Percentiles rank a stretch among this genome's conserved stretches.
Conservation (phyloP, 2,797 vertebrate genomes). For the Coregonus ussuriensis region DNA sequence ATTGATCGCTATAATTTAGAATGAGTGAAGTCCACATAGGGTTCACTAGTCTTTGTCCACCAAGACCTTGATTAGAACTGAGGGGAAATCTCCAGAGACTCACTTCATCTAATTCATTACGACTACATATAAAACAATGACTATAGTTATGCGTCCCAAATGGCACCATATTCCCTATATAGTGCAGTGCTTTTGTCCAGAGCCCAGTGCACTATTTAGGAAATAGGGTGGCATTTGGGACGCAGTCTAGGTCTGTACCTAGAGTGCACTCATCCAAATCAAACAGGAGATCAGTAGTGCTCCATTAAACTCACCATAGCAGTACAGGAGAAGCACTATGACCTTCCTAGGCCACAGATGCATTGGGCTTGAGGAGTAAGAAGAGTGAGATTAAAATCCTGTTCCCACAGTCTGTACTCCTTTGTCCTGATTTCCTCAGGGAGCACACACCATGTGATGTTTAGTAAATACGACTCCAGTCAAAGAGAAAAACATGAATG, state of each 20-base stretch:
- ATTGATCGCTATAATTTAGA: slow-evolving; percentile 30
- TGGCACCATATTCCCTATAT: background rate
- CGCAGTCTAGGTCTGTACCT: background rate
- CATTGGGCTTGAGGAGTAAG: slow-evolving; percentile 7
- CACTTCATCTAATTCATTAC: slow-evolving; percentile 14
- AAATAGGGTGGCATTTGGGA: background rate
- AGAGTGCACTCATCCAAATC: background rate
- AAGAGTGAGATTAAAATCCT: slow-evolving; percentile 1
- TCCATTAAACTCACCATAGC: slow-evolving; percentile 69
- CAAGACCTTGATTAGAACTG: slow-evolving; percentile 4
- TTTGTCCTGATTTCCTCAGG: background rate
- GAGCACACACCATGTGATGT: background rate
- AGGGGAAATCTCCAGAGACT: background rate
- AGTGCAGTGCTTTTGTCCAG: background rate
- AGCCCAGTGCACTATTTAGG: background rate
- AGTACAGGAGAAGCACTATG: slow-evolving; percentile 61
- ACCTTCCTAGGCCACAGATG: slow-evolving; percentile 62
- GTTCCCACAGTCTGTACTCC: background rate
- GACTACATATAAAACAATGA: background rate
- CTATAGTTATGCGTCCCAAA: background rate
- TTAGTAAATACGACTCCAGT: background rate
- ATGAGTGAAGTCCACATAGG: slow-evolving; percentile 14
- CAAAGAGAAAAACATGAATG: background rate
- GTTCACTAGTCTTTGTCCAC: background rate
- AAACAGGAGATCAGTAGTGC: background rate